Evolutionary conservation across 2,797 vertebrate species (phyloP).

Genomic region (Amblyraja radiata): DNA sequence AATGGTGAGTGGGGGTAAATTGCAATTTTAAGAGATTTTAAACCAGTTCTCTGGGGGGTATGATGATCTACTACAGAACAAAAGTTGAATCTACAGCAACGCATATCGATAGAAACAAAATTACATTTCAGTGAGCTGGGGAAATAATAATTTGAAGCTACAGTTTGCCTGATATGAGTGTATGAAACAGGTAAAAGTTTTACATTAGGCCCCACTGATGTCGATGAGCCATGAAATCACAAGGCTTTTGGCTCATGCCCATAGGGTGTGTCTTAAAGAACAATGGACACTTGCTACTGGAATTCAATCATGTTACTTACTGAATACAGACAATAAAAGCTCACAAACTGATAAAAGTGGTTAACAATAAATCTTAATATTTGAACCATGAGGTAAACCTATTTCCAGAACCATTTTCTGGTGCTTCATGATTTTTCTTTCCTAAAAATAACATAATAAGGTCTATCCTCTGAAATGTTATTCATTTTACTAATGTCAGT

Average conservation of each 20-base stretch:
- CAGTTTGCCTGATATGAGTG: not conserved
- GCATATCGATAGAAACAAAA: not conserved
- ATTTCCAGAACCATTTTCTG: not conserved
- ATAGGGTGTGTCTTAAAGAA: not conserved
- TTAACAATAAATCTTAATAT: not conserved
- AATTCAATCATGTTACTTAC: not conserved
- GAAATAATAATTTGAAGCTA: not conserved
- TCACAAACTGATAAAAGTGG: not conserved
- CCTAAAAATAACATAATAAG: slow-evolving; percentile 3
- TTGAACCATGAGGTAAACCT: not conserved
- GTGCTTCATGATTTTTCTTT: not conserved
- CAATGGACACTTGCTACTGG: not conserved
- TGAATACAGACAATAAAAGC: not conserved
- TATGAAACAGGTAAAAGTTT: not conserved
- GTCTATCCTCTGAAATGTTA: not conserved
- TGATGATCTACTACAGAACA: not conserved
- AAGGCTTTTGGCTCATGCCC: not conserved
- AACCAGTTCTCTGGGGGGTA: not conserved
- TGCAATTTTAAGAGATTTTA: not conserved
- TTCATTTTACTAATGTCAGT: not conserved
- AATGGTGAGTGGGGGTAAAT: not conserved
- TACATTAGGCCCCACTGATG: not conserved
- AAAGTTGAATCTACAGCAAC: not conserved
- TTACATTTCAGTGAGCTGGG: not conserved
- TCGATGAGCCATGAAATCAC: not conserved